These are phyloP conservation scores for Drosophila ogumai DNA, from an alignment of 1,140 invertebrate species.

Conservation along the genomic window DNA sequence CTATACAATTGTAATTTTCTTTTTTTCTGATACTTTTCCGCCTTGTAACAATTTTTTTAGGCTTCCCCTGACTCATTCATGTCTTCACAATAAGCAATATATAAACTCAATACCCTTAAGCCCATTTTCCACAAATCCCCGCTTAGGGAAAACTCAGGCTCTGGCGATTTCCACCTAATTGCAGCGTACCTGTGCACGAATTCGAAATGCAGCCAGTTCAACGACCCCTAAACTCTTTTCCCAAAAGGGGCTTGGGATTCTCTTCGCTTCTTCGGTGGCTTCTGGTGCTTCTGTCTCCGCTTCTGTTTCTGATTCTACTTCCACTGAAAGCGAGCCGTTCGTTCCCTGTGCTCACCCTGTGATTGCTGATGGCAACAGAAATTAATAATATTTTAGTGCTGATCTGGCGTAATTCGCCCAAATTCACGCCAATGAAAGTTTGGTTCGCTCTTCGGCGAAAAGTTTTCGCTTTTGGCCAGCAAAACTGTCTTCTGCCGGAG, in stretches of 20 bases:
- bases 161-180: slow-evolving; percentile 37
- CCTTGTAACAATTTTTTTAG: no score
- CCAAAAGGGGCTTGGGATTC: slow-evolving; percentile 42
- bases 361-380: slow-evolving; percentile 60
- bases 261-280: slow-evolving; percentile 37
- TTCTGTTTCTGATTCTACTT: slow-evolving; percentile 48
- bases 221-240: slow-evolving; percentile 49
- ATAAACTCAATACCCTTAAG: neutral
- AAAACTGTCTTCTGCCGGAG: slow-evolving; percentile 28
- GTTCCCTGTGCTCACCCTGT: slow-evolving; percentile 34
- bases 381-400: slow-evolving; percentile 53
- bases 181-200: slow-evolving; percentile 54
- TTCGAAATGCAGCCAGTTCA: slow-evolving; percentile 52
- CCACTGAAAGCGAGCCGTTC: slow-evolving; percentile 55
- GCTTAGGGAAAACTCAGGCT: slow-evolving; percentile 16
- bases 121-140: slow-evolving; percentile 12
- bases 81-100: neutral
- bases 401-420: slow-evolving; percentile 51
- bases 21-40: neutral
- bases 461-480: slow-evolving; percentile 47
- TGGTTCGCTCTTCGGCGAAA: slow-evolving; percentile 58
- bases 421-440: slow-evolving; percentile 62
- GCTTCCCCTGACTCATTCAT: neutral
- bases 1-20: neutral
- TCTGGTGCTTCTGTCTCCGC: slow-evolving; percentile 17